A percentile compares a stretch with the other conserved stretches of the same genome.
Conservation (phyloP, 2,797 vertebrate species). For the Anguilla megastoma region DNA sequence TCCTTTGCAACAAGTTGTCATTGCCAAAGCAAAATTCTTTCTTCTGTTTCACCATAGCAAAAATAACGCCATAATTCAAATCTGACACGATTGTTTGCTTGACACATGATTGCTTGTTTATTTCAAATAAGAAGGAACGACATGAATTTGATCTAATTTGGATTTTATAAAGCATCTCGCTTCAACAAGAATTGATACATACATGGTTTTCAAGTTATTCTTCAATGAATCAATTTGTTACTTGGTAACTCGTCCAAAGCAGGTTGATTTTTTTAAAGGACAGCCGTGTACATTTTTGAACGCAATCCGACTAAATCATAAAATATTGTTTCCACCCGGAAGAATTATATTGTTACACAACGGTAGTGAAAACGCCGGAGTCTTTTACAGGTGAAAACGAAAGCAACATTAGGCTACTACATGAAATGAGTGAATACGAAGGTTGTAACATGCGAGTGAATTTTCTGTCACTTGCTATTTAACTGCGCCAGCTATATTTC, state of each 20-base stretch:
- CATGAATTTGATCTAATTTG: background rate
- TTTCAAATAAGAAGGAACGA: background rate
- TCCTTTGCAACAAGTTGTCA: background rate
- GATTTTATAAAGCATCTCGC: background rate
- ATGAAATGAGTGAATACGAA: background rate
- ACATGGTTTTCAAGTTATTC: background rate
- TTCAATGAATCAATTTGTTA: background rate
- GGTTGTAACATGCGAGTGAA: background rate
- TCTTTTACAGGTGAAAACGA: conserved; percentile 24
- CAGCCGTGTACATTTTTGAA: background rate
- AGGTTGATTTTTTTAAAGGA: background rate
- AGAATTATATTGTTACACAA: conserved; percentile 24
- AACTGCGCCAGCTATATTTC: background rate
- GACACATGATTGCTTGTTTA: background rate
- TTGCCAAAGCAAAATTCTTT: background rate
- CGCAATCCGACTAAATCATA: background rate
- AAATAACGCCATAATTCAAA: background rate
- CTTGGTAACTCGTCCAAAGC: background rate
- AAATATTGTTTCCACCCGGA: conserved; percentile 30
- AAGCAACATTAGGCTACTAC: background rate
- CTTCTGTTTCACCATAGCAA: background rate
- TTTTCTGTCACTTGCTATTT: background rate
- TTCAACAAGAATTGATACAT: background rate
- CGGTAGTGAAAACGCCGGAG: background rate
- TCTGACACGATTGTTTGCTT: background rate